Base-by-base conservation (phyloP, 2,113 vertebrate species). In the Mola mola region DNA sequence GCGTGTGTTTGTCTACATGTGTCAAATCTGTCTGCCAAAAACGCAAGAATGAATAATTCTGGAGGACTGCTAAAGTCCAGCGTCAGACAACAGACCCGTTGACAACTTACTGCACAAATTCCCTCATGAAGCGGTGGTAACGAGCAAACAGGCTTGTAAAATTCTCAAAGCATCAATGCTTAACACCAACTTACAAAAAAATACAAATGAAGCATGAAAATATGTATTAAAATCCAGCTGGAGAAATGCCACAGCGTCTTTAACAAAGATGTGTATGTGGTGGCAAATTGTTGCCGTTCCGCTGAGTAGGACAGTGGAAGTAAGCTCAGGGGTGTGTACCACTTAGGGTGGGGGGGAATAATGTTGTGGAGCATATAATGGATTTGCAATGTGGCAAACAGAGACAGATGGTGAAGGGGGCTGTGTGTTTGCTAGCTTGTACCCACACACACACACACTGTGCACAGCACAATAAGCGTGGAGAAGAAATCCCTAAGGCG, bases 341-440 rank as follows among this genome's bases (percentile, higher is more conserved):
- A 82, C 75, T 86, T 79, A 81, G 62, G 62, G 56, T 25, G 28
- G 66, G 67, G 64, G 73, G 78, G 77, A 77, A 82, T 80, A 79
- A 88, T 82, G 85, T 81, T 78, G 49, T 81, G 73, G 67, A 79
- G 84, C 80, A 81, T 74, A 81, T 70, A 85, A 88, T 89, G 87
- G 84, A 89, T 87, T 87, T 86, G 87, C 82, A 86, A 80, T 81
- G 83, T 82, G 70, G 82, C 78, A 72, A 88, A 73, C 68, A 72
- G 78, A 83, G 83, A 83, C 87, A 91, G 88, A 90, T 89, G 85
- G 88, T 60, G 55, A 53, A 58, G 60, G 75, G 67, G 62, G 43
- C 57, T 72, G 59, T 47, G 70, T 62, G 62, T 78, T 76, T 79
- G 69, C 38, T 62, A 66, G 66, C 52, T 49, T 69, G 83, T 52